These are phyloP conservation scores for Neodiprion virginianus DNA, from an alignment of 1,140 invertebrate species.

Conservation along the genomic window DNA sequence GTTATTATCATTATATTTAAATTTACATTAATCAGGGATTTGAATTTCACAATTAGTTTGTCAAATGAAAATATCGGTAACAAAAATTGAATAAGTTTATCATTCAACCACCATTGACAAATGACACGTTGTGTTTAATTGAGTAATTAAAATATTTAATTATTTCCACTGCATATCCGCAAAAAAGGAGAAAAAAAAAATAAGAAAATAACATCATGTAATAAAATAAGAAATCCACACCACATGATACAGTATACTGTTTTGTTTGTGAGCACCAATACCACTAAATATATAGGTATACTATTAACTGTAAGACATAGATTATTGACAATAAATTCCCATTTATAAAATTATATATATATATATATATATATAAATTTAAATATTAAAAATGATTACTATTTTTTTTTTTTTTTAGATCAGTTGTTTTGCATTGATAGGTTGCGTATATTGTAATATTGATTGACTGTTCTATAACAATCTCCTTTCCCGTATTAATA, in stretches of 20 bases:
- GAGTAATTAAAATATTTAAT: too few species aligned
- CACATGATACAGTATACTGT: constrained; percentile 5
- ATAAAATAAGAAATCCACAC: not conserved
- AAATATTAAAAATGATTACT: constrained; percentile 24
- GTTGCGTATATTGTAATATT: constrained; percentile 45
- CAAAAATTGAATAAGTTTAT: too few species aligned
- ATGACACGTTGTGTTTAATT: too few species aligned
- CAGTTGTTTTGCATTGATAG: constrained; percentile 48
- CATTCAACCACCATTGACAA: too few species aligned
- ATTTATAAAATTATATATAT: constrained; percentile 45
- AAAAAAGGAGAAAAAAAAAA: not conserved
- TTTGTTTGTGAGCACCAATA: constrained; percentile 32
- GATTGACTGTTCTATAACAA: not conserved
- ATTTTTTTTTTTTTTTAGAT: too few species aligned
- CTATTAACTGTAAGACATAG: constrained; percentile 35
- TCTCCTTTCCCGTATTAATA: not conserved
- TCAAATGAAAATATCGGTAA: too few species aligned
- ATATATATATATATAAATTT: constrained; percentile 19
- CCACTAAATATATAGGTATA: constrained; percentile 30
- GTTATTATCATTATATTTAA: too few species aligned
- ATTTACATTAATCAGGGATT: too few species aligned
- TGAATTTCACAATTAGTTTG: too few species aligned
- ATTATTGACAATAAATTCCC: constrained; percentile 39
- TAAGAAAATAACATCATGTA: too few species aligned
- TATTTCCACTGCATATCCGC: not conserved